Percentiles rank a stretch among this genome's conserved stretches.
Evolutionary conservation across 2,797 vertebrate genomes (phyloP).

Genomic region (Prunella strophiata): DNA sequence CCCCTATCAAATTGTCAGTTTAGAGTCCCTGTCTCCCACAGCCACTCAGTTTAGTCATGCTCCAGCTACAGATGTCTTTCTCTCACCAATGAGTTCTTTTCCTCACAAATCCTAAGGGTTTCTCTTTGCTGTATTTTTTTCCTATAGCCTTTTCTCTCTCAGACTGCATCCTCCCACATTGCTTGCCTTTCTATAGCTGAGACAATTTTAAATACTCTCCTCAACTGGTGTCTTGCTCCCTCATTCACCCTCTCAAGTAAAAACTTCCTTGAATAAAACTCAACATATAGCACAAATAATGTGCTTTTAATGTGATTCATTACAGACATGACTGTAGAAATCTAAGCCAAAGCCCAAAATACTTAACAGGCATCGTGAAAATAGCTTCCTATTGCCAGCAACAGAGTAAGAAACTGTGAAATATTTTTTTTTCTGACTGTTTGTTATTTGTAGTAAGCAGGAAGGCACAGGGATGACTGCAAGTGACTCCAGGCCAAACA

Average conservation of each 20-base stretch:
- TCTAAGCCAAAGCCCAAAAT: background rate
- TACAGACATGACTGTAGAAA: background rate
- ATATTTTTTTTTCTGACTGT: background rate
- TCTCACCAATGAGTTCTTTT: background rate
- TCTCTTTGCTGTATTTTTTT: background rate
- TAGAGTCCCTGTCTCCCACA: background rate
- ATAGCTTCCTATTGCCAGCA: background rate
- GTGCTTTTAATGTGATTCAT: background rate
- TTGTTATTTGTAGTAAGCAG: constrained; percentile 8
- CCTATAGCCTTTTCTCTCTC: background rate
- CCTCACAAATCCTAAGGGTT: background rate
- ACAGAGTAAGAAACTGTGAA: background rate
- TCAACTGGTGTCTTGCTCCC: background rate
- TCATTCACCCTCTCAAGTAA: background rate
- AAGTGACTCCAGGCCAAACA: background rate
- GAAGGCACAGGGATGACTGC: background rate
- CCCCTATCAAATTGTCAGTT: background rate
- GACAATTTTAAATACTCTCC: background rate
- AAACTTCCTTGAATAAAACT: background rate
- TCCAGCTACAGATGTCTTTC: background rate
- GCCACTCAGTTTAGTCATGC: background rate
- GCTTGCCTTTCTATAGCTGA: background rate
- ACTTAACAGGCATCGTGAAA: background rate
- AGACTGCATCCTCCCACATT: background rate
- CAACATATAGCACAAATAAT: background rate